Evolutionary conservation across 64 coral and sea anemone species (phyloP).

Genomic region (Anthopleura sola): DNA sequence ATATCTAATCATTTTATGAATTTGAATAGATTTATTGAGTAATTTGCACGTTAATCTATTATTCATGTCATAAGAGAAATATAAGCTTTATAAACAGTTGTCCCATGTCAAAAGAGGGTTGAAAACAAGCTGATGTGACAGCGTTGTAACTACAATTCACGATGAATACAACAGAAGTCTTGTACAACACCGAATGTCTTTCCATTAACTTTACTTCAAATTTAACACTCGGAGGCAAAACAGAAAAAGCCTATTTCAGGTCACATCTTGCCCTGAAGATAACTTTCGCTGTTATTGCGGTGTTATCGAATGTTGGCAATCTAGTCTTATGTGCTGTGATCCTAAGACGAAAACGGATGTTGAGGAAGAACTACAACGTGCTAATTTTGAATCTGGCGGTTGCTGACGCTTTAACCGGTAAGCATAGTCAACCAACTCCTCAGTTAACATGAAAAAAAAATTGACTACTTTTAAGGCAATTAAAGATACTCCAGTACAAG

Average conservation of each 20-base stretch:
- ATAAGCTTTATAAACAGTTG: neutral
- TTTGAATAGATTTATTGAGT: no score
- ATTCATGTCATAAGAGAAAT: no score
- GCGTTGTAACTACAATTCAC: neutral
- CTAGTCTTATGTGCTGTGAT: constrained; percentile 10
- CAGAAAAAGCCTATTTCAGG: neutral
- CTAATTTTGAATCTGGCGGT: constrained; percentile 26
- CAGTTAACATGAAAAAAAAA: neutral
- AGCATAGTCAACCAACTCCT: neutral
- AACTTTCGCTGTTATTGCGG: neutral
- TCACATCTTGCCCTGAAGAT: neutral
- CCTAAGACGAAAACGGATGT: constrained; percentile 8
- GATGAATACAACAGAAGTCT: neutral
- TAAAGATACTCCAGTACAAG: no score
- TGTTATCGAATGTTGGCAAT: constrained; percentile 6
- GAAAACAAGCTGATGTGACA: neutral
- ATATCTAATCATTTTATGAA: no score
- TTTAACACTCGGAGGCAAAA: neutral
- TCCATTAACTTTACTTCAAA: neutral
- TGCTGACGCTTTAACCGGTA: constrained; percentile 34
- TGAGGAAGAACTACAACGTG: constrained; percentile 21
- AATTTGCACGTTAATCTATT: no score
- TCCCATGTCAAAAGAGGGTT: neutral
- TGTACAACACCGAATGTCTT: neutral
- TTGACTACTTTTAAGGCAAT: neutral